phyloP scores from a whole-genome alignment of 2,113 vertebrate species.

The Egretta garzetta region DNA sequence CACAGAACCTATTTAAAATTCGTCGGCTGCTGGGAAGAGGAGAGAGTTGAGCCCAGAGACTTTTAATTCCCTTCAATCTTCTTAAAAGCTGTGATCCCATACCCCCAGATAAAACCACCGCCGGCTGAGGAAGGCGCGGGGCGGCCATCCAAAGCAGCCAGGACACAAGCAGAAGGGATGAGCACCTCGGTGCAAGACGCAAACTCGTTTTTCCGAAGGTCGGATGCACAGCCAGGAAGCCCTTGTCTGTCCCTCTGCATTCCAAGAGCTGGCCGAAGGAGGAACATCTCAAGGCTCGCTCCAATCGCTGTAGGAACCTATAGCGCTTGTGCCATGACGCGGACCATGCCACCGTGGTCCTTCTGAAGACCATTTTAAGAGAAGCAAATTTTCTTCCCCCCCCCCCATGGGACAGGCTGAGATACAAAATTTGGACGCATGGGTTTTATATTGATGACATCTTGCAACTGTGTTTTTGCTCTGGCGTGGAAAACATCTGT shows the following conservation, averaged over 20 bases:
- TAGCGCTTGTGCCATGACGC: neutral
- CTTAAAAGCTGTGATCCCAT: neutral
- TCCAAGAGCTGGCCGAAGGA: neutral
- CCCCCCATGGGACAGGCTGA: neutral
- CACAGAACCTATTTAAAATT: neutral
- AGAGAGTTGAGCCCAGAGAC: neutral
- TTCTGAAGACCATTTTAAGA: neutral
- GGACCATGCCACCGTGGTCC: neutral
- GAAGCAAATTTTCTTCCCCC: neutral
- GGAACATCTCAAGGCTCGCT: neutral
- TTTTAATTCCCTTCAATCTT: conserved; percentile 36
- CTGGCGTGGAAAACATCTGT: neutral
- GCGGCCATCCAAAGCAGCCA: neutral
- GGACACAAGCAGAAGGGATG: neutral
- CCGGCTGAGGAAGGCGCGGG: neutral
- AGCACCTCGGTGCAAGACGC: neutral
- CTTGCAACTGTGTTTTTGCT: neutral
- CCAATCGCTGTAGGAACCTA: neutral
- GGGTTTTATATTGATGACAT: neutral
- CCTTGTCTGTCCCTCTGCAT: neutral
- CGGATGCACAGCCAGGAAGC: neutral
- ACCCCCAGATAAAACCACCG: neutral
- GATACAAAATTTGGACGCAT: neutral
- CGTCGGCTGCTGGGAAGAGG: neutral
- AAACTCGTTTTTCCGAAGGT: neutral